phyloP scores from a whole-genome alignment of 37 sponge, comb jelly and placozoan genomes.

The Corticium candelabrum region DNA sequence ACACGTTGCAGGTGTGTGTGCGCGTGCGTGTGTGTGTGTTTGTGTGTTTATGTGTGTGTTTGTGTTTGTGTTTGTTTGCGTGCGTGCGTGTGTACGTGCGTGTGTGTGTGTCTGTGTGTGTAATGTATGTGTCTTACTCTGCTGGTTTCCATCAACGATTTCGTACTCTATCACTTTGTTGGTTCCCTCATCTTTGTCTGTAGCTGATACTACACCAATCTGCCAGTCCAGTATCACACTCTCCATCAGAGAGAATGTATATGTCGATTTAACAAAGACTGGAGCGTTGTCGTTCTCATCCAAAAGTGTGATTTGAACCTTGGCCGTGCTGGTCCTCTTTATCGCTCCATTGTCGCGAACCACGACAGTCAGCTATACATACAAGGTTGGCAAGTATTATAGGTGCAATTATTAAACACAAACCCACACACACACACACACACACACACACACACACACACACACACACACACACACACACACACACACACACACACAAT shows the following conservation, averaged over 20 bases:
- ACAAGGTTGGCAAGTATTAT: too few species aligned
- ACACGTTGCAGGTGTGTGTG: too few species aligned
- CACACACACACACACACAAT: too few species aligned
- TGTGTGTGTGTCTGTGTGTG: background rate
- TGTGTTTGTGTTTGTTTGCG: too few species aligned
- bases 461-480: too few species aligned
- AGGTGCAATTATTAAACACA: too few species aligned
- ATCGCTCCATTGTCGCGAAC: constrained; percentile 11
- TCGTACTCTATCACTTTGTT: constrained; percentile 19
- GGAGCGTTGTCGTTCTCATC: constrained; percentile 65
- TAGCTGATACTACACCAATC: constrained; percentile 35
- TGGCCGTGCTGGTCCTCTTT: background rate
- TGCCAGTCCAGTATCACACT: constrained; percentile 28
- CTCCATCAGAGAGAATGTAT: constrained; percentile 14
- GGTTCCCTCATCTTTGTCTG: constrained; percentile 5
- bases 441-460: too few species aligned
- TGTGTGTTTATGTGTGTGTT: too few species aligned
- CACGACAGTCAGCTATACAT: background rate
- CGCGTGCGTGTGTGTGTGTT: too few species aligned
- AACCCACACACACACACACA: too few species aligned
- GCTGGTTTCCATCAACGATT: constrained; percentile 18
- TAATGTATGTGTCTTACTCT: constrained; percentile 13
- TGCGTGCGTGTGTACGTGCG: too few species aligned
- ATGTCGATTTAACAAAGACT: constrained; percentile 10
- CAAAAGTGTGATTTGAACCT: constrained; percentile 35